Evolutionary conservation across 2,797 vertebrate species (phyloP), one percentile per base, ranked within the genome.

Genomic region (Tarsius wallacei): DNA sequence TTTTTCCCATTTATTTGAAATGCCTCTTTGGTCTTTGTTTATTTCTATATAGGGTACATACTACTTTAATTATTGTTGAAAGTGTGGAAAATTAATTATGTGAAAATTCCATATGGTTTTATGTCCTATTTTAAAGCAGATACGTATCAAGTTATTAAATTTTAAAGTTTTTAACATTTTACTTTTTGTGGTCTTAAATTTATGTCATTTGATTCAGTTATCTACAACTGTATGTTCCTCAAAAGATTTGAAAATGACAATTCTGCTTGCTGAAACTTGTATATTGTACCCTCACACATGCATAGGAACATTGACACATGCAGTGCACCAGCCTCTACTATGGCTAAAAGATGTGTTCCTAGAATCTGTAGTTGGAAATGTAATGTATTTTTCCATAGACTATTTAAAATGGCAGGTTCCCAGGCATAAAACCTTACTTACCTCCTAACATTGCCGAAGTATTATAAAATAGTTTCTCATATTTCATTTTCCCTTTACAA

Each of bases 331-430:
- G 36, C 81, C 16, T 87, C 63, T 77, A 31, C 64, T 31, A 10
- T 74, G 51, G 87, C 15, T 73, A 36, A 93, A 86, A 91, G 68
- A 66, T 73, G 10, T 78, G 14, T 68, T 94, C 59, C 76, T 90
- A 21, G 61, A 92, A 78, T 90, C 51, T n/a, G 55, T 61, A 71
- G 64, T 86, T 92, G 63, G 22, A 89, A 93, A 86, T 84, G 47
- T 42, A 49, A 74, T 84, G 53, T 87, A 78, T 92, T 95, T 91
- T 93, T 36, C 21, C n/a, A 26, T 74, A 55, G 55, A 64, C 55
- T 93, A 71, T 91, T 95, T 91, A 89, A 91, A 93, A 84, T 81
- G 78, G 21, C 93, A 63, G 55, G 84, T 78, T 68, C 77, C 66
- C 22, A 70, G 5, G 82, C 51, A 55, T 89, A 73, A 81, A 93